These are phyloP conservation scores for Sebastes oblongus DNA, from an alignment of 2,797 vertebrate genomes.

Conservation along the genomic window DNA sequence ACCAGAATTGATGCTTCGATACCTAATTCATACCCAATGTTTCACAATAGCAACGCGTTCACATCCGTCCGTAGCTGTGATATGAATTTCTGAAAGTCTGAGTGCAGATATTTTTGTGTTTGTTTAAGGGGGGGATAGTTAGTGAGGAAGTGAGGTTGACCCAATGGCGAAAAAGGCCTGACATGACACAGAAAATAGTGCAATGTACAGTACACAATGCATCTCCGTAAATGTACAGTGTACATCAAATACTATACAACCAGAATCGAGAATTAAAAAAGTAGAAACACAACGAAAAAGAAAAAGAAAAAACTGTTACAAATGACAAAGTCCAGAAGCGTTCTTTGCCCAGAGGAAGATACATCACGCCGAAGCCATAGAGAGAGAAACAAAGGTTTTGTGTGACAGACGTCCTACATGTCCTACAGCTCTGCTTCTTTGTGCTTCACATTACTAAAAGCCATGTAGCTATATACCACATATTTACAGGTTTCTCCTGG, in stretches of 20 bases:
- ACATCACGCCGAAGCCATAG: constrained; percentile 85
- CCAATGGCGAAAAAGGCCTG: constrained; percentile 79
- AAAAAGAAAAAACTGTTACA: constrained; percentile 52
- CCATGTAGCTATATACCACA: constrained; percentile 75
- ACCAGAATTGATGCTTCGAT: constrained; percentile 22
- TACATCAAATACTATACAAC: constrained; percentile 99
- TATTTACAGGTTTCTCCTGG: constrained; percentile 76
- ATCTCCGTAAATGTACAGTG: constrained; percentile 87
- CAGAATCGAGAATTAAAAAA: constrained; percentile 88
- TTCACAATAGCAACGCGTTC: constrained; percentile 25
- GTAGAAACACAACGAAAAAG: constrained; percentile 75
- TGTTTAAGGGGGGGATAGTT: neutral
- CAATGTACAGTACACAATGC: constrained; percentile 95
- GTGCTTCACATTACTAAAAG: constrained; percentile 89
- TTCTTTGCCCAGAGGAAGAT: constrained; percentile 89
- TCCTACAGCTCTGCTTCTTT: constrained; percentile 88
- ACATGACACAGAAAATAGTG: constrained; percentile 91
- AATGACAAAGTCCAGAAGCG: constrained; percentile 86
- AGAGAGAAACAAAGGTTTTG: constrained; percentile 76
- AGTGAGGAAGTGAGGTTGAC: constrained; percentile 88
- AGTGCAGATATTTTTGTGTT: constrained; percentile 26
- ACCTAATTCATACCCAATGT: constrained; percentile 26
- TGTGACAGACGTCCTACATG: constrained; percentile 87
- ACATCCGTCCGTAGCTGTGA: constrained; percentile 26
- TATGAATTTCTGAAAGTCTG: constrained; percentile 29